Base-by-base conservation (phyloP, 37 sponge, comb jelly and placozoan genomes). In the Halisarca cf. caerulea region DNA sequence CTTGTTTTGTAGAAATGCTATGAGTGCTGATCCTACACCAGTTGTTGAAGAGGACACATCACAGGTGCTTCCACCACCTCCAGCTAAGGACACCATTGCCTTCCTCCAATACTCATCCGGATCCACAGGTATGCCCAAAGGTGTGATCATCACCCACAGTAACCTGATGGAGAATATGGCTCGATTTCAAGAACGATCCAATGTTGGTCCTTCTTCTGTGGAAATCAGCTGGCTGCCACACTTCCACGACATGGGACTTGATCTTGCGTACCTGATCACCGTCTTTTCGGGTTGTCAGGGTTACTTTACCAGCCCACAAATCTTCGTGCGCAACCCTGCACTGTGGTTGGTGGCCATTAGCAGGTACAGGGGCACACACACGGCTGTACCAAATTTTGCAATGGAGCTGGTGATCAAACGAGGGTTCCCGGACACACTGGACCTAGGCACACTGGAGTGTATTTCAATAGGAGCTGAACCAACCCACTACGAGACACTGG, bases 71-170 rank as follows among this genome's bases (percentile, higher is more conserved):
- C 69, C 69, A 34, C 33, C 69, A 17, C 24, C 25, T 2, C 77
- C 77, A 15, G 15, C 15, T 21, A 41, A 41, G 0, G 77, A 82
- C 28, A 83, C 62, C 34, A 36, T 88, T 20, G 55, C 84, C 23
- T 45, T 88, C 18, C 83, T 88, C 1, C 88, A 88, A 66, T 88
- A 88, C 83, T 83, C 83, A 21, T 83, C 83, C 38, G 88, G 88
- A 37, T 78, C 88, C 23, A 83, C 78, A 58, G 83, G 88, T 77
- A 3, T 42, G 37, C 83, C 84, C 30, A 82, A 88, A 34, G 88
- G 88, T 27, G 88, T 83, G 20, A 78, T 83, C 32, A 20, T 53
- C 41, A 83, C 66, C 21, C 66, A 83, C 43, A 69, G 34, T 27
- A 88, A 61, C 35, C 69, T 88, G 21, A 60, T 83, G 28, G 83